These are phyloP conservation scores for Ypsolopha sequella DNA, from an alignment of 2,888 invertebrate species.

Conservation along the genomic window DNA sequence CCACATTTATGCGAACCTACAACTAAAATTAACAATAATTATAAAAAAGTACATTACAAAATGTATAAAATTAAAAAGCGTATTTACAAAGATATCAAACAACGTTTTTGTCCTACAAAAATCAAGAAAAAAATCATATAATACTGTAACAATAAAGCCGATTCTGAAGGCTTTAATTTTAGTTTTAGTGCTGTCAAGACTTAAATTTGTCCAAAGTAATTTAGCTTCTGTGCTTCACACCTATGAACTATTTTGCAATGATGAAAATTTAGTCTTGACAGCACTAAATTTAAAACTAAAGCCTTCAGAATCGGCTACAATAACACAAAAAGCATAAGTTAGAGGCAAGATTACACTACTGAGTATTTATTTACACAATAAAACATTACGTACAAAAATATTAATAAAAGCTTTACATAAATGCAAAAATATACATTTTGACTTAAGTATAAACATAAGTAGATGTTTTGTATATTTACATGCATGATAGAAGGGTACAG, in stretches of 20 bases:
- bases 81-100: background rate
- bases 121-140: constrained; percentile 1
- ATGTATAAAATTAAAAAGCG: background rate
- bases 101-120: background rate
- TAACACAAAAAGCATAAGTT: constrained; percentile 5
- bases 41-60: background rate
- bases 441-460: background rate
- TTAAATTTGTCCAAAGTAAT: no score
- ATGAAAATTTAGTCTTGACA: no score
- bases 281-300: constrained; percentile 7
- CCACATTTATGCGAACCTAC: constrained; percentile 3
- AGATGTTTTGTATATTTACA: background rate
- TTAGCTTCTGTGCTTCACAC: no score
- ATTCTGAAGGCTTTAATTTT: no score
- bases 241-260: no score
- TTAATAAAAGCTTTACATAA: constrained; percentile 9
- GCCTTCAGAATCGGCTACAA: no score
- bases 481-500: no score
- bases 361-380: constrained; percentile 15
- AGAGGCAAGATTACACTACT: constrained; percentile 7
- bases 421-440: constrained; percentile 8
- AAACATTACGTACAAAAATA: constrained; percentile 10
- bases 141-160: no score
- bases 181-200: no score
- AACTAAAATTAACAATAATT: background rate